Evolutionary conservation across 2,113 vertebrate genomes (phyloP).

Genomic region (Crotalus horridus): DNA sequence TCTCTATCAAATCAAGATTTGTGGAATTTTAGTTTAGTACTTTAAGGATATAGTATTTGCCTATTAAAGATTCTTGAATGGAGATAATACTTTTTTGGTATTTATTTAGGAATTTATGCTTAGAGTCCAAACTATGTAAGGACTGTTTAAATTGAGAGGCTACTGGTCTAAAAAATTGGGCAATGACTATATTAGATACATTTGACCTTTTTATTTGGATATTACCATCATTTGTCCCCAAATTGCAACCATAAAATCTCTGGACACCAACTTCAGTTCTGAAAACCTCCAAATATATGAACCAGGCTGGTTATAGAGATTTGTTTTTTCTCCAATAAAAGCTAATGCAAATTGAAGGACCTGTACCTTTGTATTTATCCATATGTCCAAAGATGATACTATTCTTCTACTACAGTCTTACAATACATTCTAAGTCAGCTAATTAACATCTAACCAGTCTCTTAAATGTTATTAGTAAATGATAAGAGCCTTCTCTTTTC

Average conservation of each 20-base stretch:
- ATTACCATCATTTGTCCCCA: not conserved
- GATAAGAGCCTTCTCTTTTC: not conserved
- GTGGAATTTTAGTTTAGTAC: not conserved
- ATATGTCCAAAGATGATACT: not conserved
- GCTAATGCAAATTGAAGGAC: not conserved
- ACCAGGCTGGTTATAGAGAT: not conserved
- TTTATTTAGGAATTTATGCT: not conserved
- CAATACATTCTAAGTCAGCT: not conserved
- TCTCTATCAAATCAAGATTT: not conserved
- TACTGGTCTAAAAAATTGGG: not conserved
- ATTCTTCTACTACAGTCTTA: not conserved
- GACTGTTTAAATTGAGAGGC: not conserved
- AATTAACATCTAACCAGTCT: not conserved
- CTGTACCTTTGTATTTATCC: not conserved
- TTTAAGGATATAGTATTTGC: not conserved
- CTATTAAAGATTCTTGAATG: not conserved
- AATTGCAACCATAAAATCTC: not conserved
- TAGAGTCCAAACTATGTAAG: not conserved
- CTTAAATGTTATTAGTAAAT: not conserved
- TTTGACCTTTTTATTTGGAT: not conserved
- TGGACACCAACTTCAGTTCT: not conserved
- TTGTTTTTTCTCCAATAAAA: not conserved
- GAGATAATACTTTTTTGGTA: not conserved
- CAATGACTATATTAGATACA: not conserved
- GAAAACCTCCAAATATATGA: not conserved